Evolutionary conservation across 2,797 vertebrate species (phyloP).

Genomic region (Bufotes viridis): DNA sequence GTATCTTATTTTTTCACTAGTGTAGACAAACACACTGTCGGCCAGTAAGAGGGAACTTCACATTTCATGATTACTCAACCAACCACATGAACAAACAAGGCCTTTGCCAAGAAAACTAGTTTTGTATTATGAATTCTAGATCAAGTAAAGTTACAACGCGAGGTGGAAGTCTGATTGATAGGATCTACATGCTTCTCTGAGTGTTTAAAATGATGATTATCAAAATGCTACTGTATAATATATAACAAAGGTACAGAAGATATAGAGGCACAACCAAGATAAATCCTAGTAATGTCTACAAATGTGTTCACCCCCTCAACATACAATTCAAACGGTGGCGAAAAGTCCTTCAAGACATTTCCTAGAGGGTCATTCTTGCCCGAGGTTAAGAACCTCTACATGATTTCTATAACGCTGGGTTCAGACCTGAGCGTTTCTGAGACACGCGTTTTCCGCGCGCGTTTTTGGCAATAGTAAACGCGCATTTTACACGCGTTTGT

Average conservation of each 20-base stretch:
- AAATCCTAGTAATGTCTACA: not conserved
- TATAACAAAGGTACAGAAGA: no score
- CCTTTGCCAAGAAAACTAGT: not conserved
- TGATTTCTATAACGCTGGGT: no score
- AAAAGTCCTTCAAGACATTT: not conserved
- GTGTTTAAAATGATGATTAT: not conserved
- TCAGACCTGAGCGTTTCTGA: no score
- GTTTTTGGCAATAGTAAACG: no score
- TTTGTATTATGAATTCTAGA: not conserved
- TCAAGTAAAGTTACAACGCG: not conserved
- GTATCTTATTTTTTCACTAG: not conserved
- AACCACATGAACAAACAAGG: conserved; percentile 39
- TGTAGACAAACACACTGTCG: not conserved
- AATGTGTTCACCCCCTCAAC: not conserved
- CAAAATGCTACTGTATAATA: not conserved
- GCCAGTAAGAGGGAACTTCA: not conserved
- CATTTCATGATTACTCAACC: not conserved
- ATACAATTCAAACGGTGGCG: not conserved
- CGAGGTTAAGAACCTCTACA: no score
- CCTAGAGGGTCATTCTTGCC: not conserved
- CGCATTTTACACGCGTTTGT: no score
- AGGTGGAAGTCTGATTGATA: not conserved
- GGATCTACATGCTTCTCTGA: not conserved
- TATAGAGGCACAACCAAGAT: no score
- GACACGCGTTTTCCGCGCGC: no score